These are phyloP conservation scores for Notamacropus eugenii DNA, from an alignment of 2,797 vertebrate species.

Conservation along the genomic window DNA sequence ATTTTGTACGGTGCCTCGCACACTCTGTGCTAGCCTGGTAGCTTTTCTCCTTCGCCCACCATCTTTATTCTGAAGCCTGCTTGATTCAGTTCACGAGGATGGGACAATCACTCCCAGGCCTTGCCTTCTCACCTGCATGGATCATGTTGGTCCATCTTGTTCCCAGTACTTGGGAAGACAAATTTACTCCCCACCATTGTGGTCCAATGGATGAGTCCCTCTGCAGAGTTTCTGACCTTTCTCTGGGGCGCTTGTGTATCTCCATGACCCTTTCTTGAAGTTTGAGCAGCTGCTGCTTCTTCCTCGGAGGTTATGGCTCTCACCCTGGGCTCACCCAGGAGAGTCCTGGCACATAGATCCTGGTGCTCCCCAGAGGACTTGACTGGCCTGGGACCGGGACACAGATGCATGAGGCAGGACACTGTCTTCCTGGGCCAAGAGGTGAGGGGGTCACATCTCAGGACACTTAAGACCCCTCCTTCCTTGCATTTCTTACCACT, in stretches of 20 bases:
- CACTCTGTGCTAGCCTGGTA: background rate
- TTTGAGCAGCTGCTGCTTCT: background rate
- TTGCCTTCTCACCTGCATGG: background rate
- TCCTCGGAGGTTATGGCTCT: background rate
- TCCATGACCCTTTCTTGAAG: background rate
- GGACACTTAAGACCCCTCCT: background rate
- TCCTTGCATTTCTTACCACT: background rate
- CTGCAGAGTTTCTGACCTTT: no score
- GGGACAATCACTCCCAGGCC: background rate
- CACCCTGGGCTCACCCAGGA: background rate
- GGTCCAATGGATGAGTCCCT: no score
- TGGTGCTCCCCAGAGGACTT: background rate
- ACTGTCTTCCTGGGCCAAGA: conserved; percentile 18
- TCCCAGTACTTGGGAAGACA: background rate
- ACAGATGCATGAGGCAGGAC: background rate
- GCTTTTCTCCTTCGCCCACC: background rate
- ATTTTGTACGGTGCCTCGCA: background rate
- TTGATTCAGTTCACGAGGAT: background rate
- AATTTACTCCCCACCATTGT: background rate
- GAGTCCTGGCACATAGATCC: background rate
- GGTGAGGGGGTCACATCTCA: background rate
- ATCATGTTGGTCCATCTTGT: background rate
- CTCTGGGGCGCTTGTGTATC: no score
- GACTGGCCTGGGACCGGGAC: background rate
- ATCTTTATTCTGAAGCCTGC: background rate